Percentiles rank a stretch among this genome's conserved stretches.
phyloP scores from a whole-genome alignment of 2,113 vertebrate species.

The Cettia cetti region DNA sequence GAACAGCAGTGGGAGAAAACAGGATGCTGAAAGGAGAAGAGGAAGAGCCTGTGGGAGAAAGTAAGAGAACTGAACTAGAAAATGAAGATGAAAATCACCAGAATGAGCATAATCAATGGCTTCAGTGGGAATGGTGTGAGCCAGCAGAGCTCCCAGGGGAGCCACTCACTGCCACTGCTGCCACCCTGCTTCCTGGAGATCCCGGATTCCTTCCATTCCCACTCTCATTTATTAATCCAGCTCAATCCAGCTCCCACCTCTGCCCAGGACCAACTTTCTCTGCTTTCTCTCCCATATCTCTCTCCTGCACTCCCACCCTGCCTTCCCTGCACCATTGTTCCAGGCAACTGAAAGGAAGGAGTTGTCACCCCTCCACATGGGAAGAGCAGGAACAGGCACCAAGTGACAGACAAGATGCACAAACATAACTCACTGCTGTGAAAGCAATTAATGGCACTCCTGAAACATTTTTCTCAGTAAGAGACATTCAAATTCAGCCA shows the following conservation, averaged over 20 bases:
- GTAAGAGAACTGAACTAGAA: not conserved
- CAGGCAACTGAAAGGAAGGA: not conserved
- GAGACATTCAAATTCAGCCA: slow-evolving; percentile 47
- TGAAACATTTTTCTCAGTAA: slow-evolving; percentile 23
- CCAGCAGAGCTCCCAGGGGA: not conserved
- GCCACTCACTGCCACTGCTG: not conserved
- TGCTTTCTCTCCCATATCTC: not conserved
- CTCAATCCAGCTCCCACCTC: not conserved
- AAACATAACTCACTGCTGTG: slow-evolving; percentile 41
- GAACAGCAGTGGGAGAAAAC: not conserved
- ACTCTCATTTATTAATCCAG: not conserved
- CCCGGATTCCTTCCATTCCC: not conserved
- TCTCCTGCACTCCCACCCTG: not conserved
- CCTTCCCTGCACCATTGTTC: not conserved
- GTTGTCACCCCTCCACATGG: not conserved
- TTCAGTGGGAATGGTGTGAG: not conserved
- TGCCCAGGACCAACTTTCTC: not conserved
- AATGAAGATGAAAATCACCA: not conserved
- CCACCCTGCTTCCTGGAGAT: not conserved
- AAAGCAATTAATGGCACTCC: slow-evolving; percentile 41
- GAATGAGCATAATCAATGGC: not conserved
- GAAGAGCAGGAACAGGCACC: not conserved
- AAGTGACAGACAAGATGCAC: slow-evolving; percentile 50
- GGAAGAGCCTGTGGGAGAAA: not conserved
- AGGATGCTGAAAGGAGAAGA: not conserved